phyloP scores from a whole-genome alignment of 2,113 vertebrate species.

The Sclerurus mexicanus region DNA sequence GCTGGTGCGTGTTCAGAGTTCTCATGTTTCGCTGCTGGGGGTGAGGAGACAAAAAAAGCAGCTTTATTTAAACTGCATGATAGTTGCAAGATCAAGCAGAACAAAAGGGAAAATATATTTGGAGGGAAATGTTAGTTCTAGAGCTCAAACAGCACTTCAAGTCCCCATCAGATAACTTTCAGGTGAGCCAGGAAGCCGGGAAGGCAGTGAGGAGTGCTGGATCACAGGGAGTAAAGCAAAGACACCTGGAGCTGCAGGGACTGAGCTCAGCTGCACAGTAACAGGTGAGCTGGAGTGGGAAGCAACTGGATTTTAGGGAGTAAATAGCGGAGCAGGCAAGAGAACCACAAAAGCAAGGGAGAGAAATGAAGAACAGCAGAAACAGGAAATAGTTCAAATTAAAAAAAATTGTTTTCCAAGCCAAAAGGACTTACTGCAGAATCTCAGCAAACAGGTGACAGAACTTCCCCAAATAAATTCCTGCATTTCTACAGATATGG shows the following conservation, averaged over 20 bases:
- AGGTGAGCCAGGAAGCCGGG: not conserved
- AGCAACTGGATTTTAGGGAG: not conserved
- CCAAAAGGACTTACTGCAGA: not conserved
- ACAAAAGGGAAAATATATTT: not conserved
- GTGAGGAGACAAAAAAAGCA: not conserved
- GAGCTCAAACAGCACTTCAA: not conserved
- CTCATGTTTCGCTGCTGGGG: accelerated
- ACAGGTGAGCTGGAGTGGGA: not conserved
- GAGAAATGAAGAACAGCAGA: not conserved
- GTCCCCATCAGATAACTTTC: not conserved
- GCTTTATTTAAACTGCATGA: not conserved
- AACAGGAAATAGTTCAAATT: not conserved
- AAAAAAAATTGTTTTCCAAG: not conserved
- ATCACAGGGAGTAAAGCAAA: not conserved
- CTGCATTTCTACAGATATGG: not conserved
- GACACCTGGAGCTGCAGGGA: not conserved
- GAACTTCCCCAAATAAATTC: not conserved
- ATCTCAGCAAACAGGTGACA: not conserved
- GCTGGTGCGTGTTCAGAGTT: not conserved
- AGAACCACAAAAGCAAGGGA: not conserved
- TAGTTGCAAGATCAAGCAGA: not conserved
- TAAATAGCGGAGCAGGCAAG: not conserved
- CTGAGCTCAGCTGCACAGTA: not conserved
- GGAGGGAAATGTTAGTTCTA: not conserved
- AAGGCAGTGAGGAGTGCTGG: not conserved